Evolutionary conservation across 2,113 vertebrate species (phyloP).

Genomic region (Narcine bancroftii): DNA sequence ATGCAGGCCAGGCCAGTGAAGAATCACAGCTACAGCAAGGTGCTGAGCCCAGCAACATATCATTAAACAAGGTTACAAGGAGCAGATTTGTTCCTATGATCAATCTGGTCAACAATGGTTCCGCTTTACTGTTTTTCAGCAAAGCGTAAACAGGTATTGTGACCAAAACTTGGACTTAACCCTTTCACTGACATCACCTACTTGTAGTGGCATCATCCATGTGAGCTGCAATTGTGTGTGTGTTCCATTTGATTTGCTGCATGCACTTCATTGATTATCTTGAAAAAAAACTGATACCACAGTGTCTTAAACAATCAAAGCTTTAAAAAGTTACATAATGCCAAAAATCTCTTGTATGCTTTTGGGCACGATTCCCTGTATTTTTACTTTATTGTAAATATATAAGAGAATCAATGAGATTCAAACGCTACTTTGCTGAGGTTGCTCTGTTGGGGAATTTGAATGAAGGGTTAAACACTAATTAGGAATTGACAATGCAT

Average conservation of each 20-base stretch:
- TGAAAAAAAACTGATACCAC: not conserved
- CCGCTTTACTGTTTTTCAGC: conserved; percentile 53
- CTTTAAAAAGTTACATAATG: not conserved
- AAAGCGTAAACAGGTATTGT: conserved; percentile 56
- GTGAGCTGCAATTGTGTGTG: not conserved
- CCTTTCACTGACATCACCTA: conserved; percentile 17
- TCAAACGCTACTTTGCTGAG: not conserved
- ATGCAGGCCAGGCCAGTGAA: conserved; percentile 70
- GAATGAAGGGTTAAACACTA: not conserved
- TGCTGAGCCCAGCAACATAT: conserved; percentile 78
- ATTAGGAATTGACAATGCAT: not conserved
- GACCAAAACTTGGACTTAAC: conserved; percentile 37
- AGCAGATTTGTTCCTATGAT: conserved; percentile 73
- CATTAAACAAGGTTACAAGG: conserved; percentile 86
- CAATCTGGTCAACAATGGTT: conserved; percentile 70
- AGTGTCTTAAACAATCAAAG: not conserved
- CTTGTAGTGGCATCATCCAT: not conserved
- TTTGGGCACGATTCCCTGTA: not conserved
- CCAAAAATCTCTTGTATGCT: not conserved
- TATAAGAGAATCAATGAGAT: not conserved
- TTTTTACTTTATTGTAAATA: not conserved
- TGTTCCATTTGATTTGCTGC: no score
- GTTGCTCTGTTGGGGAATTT: not conserved
- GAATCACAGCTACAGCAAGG: conserved; percentile 70
- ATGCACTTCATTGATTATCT: not conserved